Evolutionary conservation across 2,888 invertebrate genomes (phyloP), one percentile per base, ranked within the genome.

Genomic region (Pseudanteris insignis): DNA sequence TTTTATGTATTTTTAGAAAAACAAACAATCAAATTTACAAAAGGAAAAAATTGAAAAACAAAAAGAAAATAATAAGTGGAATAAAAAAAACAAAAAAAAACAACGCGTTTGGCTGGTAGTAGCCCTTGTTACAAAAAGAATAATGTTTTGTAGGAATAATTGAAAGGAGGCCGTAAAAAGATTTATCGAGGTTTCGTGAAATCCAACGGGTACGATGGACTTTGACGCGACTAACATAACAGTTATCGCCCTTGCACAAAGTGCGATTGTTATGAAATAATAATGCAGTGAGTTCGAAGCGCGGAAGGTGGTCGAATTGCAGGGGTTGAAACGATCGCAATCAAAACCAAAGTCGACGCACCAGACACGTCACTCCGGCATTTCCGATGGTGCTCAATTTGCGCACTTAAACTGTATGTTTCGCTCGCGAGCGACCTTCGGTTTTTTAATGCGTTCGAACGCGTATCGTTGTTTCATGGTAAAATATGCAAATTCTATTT

Each of bases 221-320:
- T 69, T 64, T 70, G 60, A 67, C 70, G 66, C 55, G 53, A 48
- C 63, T 63, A 67, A 65, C 68, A 65, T 64, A 70, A 71, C 69
- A 69, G 69, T 73, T 72, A 73, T 73, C 70, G 69, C 69, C 65
- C 69, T 61, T 63, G 63, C 60, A 67, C 48, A 59, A 63, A 65
- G 66, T 67, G 70, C 68, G 69, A 76, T 73, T 73, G 69, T 72
- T 72, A 73, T 75, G 72, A 74, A 76, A 74, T 74, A 76, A 70
- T 74, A 75, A 75, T 74, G 67, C 61, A 60, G 63, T 46, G 64
- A 58, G 47, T 55, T 33, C 37, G 32, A 13, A 50, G 48, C 41
- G 46, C 48, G 62, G 57, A 63, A 61, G 67, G 65, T 63, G 63
- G 63, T 65, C 61, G 57, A 40, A 59, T 61, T 54, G 57, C 46